phyloP scores from a whole-genome alignment of 2,113 vertebrate genomes.

The Spheniscus mendiculus region DNA sequence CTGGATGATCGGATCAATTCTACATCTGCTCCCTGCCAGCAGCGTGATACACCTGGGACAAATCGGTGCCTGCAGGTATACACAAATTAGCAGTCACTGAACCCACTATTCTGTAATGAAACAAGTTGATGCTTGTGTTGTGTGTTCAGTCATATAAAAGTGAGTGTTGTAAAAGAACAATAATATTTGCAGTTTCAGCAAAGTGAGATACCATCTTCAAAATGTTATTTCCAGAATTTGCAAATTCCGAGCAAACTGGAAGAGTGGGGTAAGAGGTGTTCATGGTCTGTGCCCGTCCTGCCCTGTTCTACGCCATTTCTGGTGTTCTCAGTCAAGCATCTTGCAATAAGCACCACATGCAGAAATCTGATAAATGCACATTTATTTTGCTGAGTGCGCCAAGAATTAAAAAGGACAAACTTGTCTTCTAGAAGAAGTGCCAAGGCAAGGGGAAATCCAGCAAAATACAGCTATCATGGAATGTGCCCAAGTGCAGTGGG shows the following conservation, averaged over 20 bases:
- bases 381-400: neutral
- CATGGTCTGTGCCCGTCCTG: neutral
- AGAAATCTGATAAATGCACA: neutral
- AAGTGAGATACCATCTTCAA: neutral
- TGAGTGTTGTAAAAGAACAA: neutral
- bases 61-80: neutral
- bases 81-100: neutral
- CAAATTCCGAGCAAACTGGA: neutral
- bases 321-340: neutral
- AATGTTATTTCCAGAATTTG: neutral
- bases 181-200: neutral
- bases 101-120: neutral
- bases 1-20: neutral
- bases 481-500: accelerated
- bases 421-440: neutral
- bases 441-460: neutral
- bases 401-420: neutral
- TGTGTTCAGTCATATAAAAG: neutral
- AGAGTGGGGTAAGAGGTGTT: neutral
- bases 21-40: neutral
- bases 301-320: neutral
- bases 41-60: neutral
- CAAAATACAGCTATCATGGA: accelerated
- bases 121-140: accelerated
- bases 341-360: accelerated